These are phyloP conservation scores for Epizoanthus illoricatus DNA, from an alignment of 92 coral and sea anemone species.

Conservation along the genomic window DNA sequence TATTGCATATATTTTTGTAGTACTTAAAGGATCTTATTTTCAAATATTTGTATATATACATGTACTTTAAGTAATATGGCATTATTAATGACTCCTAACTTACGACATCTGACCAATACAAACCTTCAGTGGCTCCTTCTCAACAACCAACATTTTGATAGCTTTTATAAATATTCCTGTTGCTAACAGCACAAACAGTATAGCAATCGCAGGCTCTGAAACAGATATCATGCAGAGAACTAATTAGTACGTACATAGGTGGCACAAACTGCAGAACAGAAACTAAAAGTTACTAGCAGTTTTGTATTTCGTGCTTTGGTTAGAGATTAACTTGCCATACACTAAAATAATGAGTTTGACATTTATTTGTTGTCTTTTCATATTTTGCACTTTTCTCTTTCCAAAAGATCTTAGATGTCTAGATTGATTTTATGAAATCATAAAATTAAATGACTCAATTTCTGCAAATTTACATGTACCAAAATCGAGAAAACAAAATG, in stretches of 20 bases:
- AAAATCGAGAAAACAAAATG: too few species aligned
- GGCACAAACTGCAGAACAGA: not conserved
- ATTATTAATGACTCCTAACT: not conserved
- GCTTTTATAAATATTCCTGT: constrained; percentile 78
- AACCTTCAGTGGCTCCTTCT: constrained; percentile 66
- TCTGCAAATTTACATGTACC: too few species aligned
- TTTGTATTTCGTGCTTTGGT: too few species aligned
- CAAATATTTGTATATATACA: not conserved
- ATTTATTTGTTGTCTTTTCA: too few species aligned
- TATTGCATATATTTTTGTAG: too few species aligned
- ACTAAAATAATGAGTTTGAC: too few species aligned
- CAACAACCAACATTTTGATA: constrained; percentile 61
- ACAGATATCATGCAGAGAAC: not conserved
- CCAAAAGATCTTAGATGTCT: too few species aligned
- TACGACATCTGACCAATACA: not conserved
- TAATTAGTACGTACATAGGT: not conserved
- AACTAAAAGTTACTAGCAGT: not conserved
- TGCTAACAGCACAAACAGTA: constrained; percentile 68
- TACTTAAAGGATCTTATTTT: too few species aligned
- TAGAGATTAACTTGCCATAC: too few species aligned
- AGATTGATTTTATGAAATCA: too few species aligned
- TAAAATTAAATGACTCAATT: too few species aligned
- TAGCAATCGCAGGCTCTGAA: constrained; percentile 79
- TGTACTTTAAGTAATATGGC: not conserved
- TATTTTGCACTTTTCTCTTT: too few species aligned